phyloP scores from a whole-genome alignment of 1,140 invertebrate species.

The Drosophila repletoides region DNA sequence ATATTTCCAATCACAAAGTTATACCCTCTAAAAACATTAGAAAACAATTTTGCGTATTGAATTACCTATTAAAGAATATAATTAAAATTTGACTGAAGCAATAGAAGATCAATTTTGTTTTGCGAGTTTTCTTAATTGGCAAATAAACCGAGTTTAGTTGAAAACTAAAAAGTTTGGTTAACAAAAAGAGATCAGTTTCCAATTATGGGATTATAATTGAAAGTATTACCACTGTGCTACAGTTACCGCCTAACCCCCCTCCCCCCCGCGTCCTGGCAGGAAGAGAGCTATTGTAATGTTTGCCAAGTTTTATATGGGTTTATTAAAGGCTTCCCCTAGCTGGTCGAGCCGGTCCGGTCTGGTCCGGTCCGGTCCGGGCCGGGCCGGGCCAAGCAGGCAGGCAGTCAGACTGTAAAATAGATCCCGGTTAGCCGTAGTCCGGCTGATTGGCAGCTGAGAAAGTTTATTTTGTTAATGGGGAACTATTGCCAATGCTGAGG shows the following conservation, averaged over 20 bases:
- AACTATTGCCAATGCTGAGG: slow-evolving; percentile 19
- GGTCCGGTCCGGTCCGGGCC: neutral
- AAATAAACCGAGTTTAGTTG: too few species aligned
- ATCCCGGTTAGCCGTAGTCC: slow-evolving; percentile 7
- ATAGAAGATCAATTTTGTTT: too few species aligned
- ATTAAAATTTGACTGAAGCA: too few species aligned
- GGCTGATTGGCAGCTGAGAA: slow-evolving; percentile 71
- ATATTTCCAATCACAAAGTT: too few species aligned
- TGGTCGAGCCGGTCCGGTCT: neutral
- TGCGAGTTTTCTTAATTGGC: too few species aligned
- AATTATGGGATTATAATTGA: neutral
- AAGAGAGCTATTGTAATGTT: slow-evolving; percentile 52
- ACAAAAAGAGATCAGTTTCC: neutral
- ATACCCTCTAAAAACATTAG: too few species aligned
- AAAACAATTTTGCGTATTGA: too few species aligned
- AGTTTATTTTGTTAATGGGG: slow-evolving; percentile 72
- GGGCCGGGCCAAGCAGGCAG: neutral
- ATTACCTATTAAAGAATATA: too few species aligned
- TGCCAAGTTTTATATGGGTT: slow-evolving; percentile 68
- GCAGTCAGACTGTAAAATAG: neutral
- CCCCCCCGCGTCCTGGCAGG: too few species aligned
- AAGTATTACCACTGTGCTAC: neutral
- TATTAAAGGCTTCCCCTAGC: slow-evolving; percentile 59
- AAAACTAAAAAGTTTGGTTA: too few species aligned
- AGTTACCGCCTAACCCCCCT: slow-evolving; percentile 35